Evolutionary conservation across 2,113 vertebrate species (phyloP).

Genomic region (Xenopus laevis): DNA sequence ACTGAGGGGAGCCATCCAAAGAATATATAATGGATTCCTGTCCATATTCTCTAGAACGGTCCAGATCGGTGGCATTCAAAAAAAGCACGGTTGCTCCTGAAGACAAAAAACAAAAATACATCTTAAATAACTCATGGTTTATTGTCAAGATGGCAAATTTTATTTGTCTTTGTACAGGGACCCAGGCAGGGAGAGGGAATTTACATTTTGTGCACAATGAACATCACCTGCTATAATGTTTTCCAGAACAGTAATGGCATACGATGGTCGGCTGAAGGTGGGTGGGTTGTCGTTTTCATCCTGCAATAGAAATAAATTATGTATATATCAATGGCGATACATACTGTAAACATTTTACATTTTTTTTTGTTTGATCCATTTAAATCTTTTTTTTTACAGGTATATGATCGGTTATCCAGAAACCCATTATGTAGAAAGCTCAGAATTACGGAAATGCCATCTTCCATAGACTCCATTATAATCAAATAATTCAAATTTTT

Average conservation of each 20-base stretch:
- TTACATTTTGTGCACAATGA: no score
- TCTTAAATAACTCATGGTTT: no score
- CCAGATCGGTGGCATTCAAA: conserved; percentile 91
- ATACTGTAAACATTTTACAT: background rate
- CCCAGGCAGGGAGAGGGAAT: no score
- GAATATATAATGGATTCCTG: conserved; percentile 96
- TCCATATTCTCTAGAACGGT: conserved; percentile 89
- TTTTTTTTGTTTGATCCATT: background rate
- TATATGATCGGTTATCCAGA: no score
- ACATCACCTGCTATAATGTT: conserved; percentile 86
- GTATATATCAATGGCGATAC: background rate
- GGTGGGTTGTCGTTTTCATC: conserved; percentile 97
- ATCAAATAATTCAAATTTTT: no score
- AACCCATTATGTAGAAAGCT: no score
- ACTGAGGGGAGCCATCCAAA: conserved; percentile 89
- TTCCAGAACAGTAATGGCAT: conserved; percentile 81
- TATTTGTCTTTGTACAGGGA: no score
- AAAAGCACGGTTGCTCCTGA: conserved; percentile 89
- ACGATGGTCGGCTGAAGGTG: conserved; percentile 86
- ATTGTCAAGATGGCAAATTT: no score
- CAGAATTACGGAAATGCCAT: no score
- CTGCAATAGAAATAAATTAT: conserved; percentile 60
- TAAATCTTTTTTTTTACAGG: no score
- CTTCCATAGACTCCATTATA: no score
- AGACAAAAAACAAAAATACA: conserved; percentile 31